phyloP scores from a whole-genome alignment of 53 echinoderm and acorn worm genomes.

The Temnopleurus reevesii region DNA sequence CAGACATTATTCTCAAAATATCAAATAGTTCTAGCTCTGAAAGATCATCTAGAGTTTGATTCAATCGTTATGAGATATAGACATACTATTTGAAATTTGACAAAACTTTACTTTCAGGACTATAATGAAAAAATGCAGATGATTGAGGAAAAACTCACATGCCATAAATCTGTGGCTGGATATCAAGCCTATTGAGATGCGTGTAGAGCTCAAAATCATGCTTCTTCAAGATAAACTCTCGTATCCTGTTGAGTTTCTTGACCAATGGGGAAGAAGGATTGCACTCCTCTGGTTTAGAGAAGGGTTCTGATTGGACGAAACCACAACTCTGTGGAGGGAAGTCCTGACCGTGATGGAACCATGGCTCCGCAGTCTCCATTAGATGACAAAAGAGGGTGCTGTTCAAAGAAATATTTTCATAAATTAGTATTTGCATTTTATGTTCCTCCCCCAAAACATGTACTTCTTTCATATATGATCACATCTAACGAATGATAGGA shows the following conservation, averaged over 20 bases:
- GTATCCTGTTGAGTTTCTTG: slow-evolving; percentile 84
- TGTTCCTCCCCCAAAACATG: no score
- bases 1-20: no score
- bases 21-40: no score
- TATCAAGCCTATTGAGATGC: slow-evolving; percentile 84
- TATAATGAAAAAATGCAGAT: no score
- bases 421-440: no score
- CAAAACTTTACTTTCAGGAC: no score
- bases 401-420: not conserved
- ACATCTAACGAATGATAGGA: no score
- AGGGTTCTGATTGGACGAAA: slow-evolving; percentile 75
- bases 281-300: slow-evolving; percentile 69
- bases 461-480: no score
- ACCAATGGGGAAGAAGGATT: slow-evolving; percentile 84
- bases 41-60: no score
- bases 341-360: slow-evolving; percentile 81
- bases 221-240: slow-evolving; percentile 77
- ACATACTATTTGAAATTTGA: no score
- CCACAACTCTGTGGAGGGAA: not conserved
- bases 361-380: slow-evolving; percentile 95
- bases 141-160: no score
- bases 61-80: no score
- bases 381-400: slow-evolving; percentile 87
- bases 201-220: slow-evolving; percentile 82
- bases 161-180: slow-evolving; percentile 95